phyloP scores from a whole-genome alignment of 2,888 invertebrate species.

The Cheilosia vernalis region DNA sequence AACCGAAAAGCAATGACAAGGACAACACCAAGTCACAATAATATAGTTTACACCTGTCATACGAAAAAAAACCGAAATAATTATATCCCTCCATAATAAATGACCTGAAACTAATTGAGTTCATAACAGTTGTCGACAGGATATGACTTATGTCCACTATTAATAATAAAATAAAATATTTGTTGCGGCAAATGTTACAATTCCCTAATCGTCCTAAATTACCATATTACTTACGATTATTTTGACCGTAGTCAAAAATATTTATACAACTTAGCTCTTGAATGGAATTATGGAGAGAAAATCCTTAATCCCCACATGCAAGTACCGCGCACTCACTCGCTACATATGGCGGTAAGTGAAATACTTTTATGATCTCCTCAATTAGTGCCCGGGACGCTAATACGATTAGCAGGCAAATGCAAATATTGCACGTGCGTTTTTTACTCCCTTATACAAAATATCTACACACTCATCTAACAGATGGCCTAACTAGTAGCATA shows the following conservation, averaged over 20 bases:
- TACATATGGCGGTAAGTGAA: constrained; percentile 64
- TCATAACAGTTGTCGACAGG: constrained; percentile 59
- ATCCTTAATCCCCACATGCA: constrained; percentile 59
- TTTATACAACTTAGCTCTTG: constrained; percentile 50
- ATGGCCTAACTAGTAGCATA: constrained; percentile 31
- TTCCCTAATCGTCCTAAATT: constrained; percentile 54
- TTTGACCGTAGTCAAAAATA: constrained; percentile 62
- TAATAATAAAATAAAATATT: constrained; percentile 6
- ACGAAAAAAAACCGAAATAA: constrained; percentile 4
- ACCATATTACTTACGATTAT: constrained; percentile 67
- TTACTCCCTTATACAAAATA: constrained; percentile 33
- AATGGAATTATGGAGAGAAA: constrained; percentile 15
- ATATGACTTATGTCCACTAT: constrained; percentile 46
- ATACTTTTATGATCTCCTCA: constrained; percentile 49
- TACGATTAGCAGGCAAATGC: constrained; percentile 70
- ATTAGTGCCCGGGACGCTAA: constrained; percentile 62
- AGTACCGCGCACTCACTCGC: constrained; percentile 46
- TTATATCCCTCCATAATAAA: constrained; percentile 19
- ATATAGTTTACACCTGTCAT: constrained; percentile 39
- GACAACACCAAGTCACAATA: no score
- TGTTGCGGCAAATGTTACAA: constrained; percentile 3
- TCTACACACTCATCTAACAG: constrained; percentile 60
- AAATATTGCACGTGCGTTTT: constrained; percentile 74
- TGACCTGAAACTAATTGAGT: constrained; percentile 69
- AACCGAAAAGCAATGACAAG: not conserved